Conservation (phyloP, 1,140 invertebrate genomes). For the Cotesia glomerata region DNA sequence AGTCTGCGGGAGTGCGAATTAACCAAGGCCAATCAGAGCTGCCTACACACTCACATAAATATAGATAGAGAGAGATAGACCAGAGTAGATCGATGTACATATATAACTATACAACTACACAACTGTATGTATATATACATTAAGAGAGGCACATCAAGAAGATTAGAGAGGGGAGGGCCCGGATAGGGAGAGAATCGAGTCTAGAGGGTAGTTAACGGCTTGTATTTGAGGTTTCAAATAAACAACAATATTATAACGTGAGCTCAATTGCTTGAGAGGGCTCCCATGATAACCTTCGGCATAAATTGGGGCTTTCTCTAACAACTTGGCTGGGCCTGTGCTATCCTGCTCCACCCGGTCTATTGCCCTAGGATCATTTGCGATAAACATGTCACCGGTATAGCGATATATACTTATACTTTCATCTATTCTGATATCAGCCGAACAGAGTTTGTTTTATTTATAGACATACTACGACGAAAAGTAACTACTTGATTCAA, state of each 20-base stretch:
- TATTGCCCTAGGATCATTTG: slow-evolving; percentile 54
- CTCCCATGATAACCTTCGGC: slow-evolving; percentile 53
- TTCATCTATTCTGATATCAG: too few species aligned
- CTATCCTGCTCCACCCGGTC: background rate
- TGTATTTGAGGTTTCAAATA: slow-evolving; percentile 55
- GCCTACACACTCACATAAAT: slow-evolving; percentile 32
- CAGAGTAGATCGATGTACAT: too few species aligned
- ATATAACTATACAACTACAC: background rate
- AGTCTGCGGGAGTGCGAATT: slow-evolving; percentile 55
- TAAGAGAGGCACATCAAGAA: slow-evolving; percentile 49
- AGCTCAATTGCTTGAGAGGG: slow-evolving; percentile 62
- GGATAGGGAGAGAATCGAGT: slow-evolving; percentile 32
- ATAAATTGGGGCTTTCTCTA: slow-evolving; percentile 52
- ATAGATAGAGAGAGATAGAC: background rate
- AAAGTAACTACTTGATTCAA: too few species aligned
- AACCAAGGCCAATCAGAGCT: slow-evolving; percentile 56
- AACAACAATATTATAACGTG: slow-evolving; percentile 63
- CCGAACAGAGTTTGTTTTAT: too few species aligned
- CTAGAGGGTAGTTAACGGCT: slow-evolving; percentile 52
- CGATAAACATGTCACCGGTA: slow-evolving; percentile 62
- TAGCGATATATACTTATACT: slow-evolving; percentile 8
- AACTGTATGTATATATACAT: slow-evolving; percentile 1
- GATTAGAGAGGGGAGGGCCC: slow-evolving; percentile 42
- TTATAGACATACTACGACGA: too few species aligned
- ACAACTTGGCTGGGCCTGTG: background rate